A percentile compares a stretch with the other conserved stretches of the same genome.
Conservation (phyloP, 92 coral and sea anemone genomes). For the Phenganax marumi region DNA sequence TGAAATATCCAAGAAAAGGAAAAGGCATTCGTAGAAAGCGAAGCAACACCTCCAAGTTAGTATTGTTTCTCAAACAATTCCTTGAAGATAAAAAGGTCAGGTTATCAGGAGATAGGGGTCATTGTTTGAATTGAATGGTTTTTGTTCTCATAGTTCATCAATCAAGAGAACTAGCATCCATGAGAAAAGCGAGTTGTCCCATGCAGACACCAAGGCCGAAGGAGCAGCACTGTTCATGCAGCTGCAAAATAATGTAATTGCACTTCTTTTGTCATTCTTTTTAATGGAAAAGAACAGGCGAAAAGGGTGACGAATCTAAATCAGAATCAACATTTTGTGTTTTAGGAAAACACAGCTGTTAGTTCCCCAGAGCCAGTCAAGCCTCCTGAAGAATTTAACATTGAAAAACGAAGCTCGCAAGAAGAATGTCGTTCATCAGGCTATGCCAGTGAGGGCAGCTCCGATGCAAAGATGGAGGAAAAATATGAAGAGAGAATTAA, state of each 20-base stretch:
- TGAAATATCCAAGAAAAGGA: constrained; percentile 73
- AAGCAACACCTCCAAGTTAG: constrained; percentile 92
- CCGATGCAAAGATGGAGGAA: constrained; percentile 31
- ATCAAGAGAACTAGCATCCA: constrained; percentile 92
- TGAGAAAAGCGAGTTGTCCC: constrained; percentile 89
- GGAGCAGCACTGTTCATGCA: constrained; percentile 41
- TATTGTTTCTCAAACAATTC: background rate
- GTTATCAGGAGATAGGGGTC: background rate
- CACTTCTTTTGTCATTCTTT: too few relatives aligned
- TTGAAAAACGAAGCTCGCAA: background rate
- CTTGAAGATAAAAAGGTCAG: background rate
- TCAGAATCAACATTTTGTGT: too few relatives aligned
- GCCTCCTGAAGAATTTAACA: background rate
- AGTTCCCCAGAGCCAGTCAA: background rate
- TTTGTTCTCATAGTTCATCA: constrained; percentile 65
- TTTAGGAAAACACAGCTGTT: background rate
- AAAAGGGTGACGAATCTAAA: too few relatives aligned
- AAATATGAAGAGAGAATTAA: background rate
- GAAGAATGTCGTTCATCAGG: constrained; percentile 26
- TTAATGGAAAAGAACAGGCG: too few relatives aligned
- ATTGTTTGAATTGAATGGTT: background rate
- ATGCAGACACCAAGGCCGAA: constrained; percentile 95
- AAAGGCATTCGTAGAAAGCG: constrained; percentile 73
- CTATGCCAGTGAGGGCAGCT: constrained; percentile 45
- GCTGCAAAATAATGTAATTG: constrained; percentile 30